phyloP scores from a whole-genome alignment of 2,888 invertebrate species.

The Polia nebulosa region DNA sequence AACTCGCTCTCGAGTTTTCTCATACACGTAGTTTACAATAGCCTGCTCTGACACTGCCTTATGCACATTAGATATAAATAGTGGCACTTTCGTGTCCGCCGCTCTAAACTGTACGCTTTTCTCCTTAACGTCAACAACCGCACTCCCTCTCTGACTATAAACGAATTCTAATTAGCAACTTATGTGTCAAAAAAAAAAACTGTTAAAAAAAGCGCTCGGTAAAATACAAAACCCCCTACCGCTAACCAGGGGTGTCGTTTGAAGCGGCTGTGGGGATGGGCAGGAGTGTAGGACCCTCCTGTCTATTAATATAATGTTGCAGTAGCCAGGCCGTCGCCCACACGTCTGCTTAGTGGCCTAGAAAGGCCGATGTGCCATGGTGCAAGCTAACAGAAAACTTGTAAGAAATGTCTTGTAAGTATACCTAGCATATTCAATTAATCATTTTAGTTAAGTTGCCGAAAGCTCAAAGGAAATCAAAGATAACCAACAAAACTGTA shows the following conservation, averaged over 20 bases:
- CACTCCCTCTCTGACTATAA: too few relatives aligned
- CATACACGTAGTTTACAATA: too few relatives aligned
- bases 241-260: conserved; percentile 32
- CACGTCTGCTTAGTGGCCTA: conserved; percentile 39
- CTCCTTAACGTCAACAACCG: too few relatives aligned
- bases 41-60: too few relatives aligned
- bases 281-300: conserved; percentile 48
- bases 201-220: conserved; percentile 10
- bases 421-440: neutral
- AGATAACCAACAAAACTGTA: too few relatives aligned
- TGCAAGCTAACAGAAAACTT: conserved; percentile 1
- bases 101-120: too few relatives aligned
- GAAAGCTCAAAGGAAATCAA: too few relatives aligned
- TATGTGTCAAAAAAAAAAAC: neutral
- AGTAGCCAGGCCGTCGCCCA: conserved; percentile 13
- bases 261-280: conserved; percentile 44
- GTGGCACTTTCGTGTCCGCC: too few relatives aligned
- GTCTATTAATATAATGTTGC: conserved; percentile 46
- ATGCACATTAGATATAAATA: too few relatives aligned
- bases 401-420: too few relatives aligned
- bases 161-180: neutral
- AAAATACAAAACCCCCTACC: conserved; percentile 22
- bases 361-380: conserved; percentile 19
- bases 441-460: too few relatives aligned
- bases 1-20: too few relatives aligned